These are phyloP conservation scores for Hippocampus zosterae DNA, from an alignment of 2,113 vertebrate genomes.

Conservation along the genomic window DNA sequence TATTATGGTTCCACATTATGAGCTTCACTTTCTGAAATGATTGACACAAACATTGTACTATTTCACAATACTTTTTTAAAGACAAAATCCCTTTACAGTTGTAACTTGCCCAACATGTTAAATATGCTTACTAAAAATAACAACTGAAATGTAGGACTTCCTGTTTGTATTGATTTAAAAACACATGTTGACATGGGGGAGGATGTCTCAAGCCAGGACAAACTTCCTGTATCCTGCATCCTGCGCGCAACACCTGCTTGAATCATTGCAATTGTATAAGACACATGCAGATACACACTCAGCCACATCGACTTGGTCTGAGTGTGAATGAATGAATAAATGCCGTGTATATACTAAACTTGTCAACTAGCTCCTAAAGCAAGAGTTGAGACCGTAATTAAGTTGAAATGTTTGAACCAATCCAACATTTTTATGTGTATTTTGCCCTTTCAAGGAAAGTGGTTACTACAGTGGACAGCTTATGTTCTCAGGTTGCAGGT, in stretches of 20 bases:
- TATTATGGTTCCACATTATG: too few relatives aligned
- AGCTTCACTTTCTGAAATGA: too few relatives aligned
- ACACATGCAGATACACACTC: background rate
- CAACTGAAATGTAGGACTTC: slow-evolving; percentile 14
- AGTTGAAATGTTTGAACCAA: background rate
- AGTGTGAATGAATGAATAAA: background rate
- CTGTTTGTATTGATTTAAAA: slow-evolving; percentile 25
- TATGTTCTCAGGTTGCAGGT: too few relatives aligned
- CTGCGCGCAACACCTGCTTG: slow-evolving; percentile 42
- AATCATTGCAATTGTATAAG: slow-evolving; percentile 21
- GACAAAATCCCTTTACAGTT: too few relatives aligned
- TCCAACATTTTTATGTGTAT: too few relatives aligned
- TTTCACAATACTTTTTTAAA: too few relatives aligned
- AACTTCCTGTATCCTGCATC: slow-evolving; percentile 60
- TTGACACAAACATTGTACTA: too few relatives aligned
- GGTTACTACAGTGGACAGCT: too few relatives aligned
- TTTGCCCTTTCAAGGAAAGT: too few relatives aligned
- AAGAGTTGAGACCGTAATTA: background rate
- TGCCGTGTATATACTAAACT: background rate
- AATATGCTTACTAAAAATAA: slow-evolving; percentile 13
- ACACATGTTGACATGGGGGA: slow-evolving; percentile 43
- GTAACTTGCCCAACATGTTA: background rate
- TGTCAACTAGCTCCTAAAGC: background rate
- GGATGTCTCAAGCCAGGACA: slow-evolving; percentile 44
- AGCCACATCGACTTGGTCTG: background rate